Evolutionary conservation across 2,113 vertebrate genomes (phyloP), one percentile per base, ranked within the genome.

Genomic region (Aptenodytes forsteri): DNA sequence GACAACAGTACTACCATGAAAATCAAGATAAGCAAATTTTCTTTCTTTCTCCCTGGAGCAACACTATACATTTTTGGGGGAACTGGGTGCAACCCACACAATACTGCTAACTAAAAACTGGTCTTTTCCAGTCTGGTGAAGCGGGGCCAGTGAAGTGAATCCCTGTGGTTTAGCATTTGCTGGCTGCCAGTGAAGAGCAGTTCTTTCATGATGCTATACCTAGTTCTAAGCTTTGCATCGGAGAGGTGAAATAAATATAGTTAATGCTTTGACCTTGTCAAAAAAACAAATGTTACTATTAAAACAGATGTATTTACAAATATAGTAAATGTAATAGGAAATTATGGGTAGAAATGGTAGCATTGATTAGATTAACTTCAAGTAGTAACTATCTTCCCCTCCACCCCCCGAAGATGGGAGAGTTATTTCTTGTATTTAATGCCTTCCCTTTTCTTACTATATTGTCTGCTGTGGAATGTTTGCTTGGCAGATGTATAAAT

Each of bases 401-500:
- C 3, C 23, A 8, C 10, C 9, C 12, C 12, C 3, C 17, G 42
- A 58, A 49, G 16, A 67, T 52, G 18, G 19, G 20, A 62, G 8
- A 3, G 16, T 75, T 87, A 32, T 6, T 32, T 92, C 95, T 89
- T 82, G 14, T 34, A 13, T 87, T 75, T 67, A 66, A 3, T 76
- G 50, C 36, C 13, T 91, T 61, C 14, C 12, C 5, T 70, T 90
- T 92, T 87, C 32, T 64, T 47, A 40, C 32, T 78, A 0, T 75
- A 11, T 84, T 21, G 13, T 61, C 59, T 83, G 16, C 20, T 89
- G 42, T 67, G 73, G 30, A 84, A 25, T 40, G 54, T 89, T 89
- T 95, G 26, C 36, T 78, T 87, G 83, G 70, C 52, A 84, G 52
- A 87, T 87, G 11, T 84, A 85, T 79, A 84, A 93, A 79, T 89